phyloP scores from a whole-genome alignment of 1,140 invertebrate genomes.

The Vanessa atalanta region DNA sequence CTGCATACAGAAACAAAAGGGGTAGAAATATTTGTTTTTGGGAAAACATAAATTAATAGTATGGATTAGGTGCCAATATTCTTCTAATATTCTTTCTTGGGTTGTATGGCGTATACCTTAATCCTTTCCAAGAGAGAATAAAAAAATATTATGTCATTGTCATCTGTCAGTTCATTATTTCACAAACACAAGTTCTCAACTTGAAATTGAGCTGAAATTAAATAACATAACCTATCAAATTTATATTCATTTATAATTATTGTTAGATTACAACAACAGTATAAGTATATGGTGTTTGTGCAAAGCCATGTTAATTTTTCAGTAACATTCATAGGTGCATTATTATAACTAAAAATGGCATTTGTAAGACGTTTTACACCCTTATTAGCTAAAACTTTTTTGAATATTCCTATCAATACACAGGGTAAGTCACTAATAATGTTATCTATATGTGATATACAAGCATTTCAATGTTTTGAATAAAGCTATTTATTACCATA shows the following conservation, averaged over 20 bases:
- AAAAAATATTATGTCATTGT: background rate
- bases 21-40: too few species aligned
- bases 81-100: too few species aligned
- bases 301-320: conserved; percentile 3
- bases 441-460: background rate
- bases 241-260: background rate
- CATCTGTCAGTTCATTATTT: background rate
- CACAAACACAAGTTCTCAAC: too few species aligned
- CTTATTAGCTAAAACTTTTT: conserved; percentile 43
- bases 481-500: conserved; percentile 9
- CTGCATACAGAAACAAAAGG: too few species aligned
- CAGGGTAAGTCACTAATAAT: conserved; percentile 44
- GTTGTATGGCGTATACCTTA: background rate
- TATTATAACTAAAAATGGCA: conserved; percentile 45
- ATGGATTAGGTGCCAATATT: too few species aligned
- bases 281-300: background rate
- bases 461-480: background rate
- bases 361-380: conserved; percentile 53
- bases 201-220: background rate
- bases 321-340: background rate
- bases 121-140: too few species aligned
- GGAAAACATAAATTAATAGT: too few species aligned
- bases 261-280: too few species aligned
- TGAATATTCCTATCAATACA: conserved; percentile 38
- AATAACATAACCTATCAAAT: background rate